phyloP scores from a whole-genome alignment of 1,140 invertebrate species.

The Neotoxoptera formosana region DNA sequence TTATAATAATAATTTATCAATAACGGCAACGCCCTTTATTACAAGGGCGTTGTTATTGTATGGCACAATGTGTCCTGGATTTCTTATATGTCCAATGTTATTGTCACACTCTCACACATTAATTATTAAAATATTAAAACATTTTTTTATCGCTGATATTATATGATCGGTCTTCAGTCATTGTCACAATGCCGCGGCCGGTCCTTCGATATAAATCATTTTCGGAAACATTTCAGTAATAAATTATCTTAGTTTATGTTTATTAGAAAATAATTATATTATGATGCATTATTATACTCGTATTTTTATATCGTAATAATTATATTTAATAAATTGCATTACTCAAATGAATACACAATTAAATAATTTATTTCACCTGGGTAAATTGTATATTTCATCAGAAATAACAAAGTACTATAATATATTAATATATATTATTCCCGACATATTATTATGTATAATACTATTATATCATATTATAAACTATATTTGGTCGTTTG shows the following conservation, averaged over 20 bases:
- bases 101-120: background rate
- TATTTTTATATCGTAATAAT: background rate
- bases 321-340: background rate
- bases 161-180: background rate
- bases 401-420: background rate
- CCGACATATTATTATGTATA: background rate
- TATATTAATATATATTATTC: background rate
- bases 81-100: background rate
- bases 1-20: background rate
- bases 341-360: background rate
- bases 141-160: too few species aligned
- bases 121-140: constrained; percentile 9
- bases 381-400: background rate
- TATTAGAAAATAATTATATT: background rate
- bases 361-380: background rate
- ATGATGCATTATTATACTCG: background rate
- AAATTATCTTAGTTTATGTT: background rate
- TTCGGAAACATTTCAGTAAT: background rate
- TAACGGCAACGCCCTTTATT: constrained; percentile 23
- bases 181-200: background rate
- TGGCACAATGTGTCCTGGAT: background rate
- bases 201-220: background rate
- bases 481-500: background rate
- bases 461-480: background rate
- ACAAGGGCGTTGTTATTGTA: background rate